phyloP scores from a whole-genome alignment of 2,888 invertebrate genomes.

The Dascillus cervinus region DNA sequence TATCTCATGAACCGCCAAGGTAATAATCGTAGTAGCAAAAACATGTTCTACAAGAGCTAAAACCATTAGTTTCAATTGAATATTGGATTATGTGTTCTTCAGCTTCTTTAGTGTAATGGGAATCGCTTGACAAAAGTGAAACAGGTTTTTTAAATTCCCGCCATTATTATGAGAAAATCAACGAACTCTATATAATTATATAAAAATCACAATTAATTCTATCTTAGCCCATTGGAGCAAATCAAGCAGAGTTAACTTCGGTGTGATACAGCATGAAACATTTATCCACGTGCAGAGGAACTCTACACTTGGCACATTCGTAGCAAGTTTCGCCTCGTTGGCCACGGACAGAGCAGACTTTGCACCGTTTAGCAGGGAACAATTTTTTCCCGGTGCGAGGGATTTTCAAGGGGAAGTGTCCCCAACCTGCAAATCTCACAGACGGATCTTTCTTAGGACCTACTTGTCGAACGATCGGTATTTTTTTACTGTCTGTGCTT shows the following conservation, averaged over 20 bases:
- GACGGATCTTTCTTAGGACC: too few relatives aligned
- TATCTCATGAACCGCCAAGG: too few relatives aligned
- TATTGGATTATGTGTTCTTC: too few relatives aligned
- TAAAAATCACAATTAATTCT: not conserved
- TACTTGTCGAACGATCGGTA: too few relatives aligned
- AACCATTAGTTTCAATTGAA: too few relatives aligned
- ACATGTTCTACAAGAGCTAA: too few relatives aligned
- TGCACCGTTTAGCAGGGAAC: not conserved
- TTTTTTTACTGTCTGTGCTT: too few relatives aligned
- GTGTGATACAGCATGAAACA: conserved; percentile 3
- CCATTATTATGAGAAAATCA: too few relatives aligned
- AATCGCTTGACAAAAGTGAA: too few relatives aligned
- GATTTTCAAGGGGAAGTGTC: not conserved
- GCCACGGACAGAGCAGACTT: conserved; percentile 1
- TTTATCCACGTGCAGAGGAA: not conserved
- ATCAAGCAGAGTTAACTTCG: not conserved
- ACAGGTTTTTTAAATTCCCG: too few relatives aligned
- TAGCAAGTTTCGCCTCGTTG: conserved; percentile 1
- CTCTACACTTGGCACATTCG: conserved; percentile 1
- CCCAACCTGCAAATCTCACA: not conserved
- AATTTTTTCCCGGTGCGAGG: conserved; percentile 1
- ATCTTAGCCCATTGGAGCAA: not conserved
- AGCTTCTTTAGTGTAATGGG: too few relatives aligned
- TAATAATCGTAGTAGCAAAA: too few relatives aligned
- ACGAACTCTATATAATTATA: not conserved